Base-by-base conservation (phyloP, 2,888 invertebrate genomes). In the Pachycephus smyrnensis region DNA sequence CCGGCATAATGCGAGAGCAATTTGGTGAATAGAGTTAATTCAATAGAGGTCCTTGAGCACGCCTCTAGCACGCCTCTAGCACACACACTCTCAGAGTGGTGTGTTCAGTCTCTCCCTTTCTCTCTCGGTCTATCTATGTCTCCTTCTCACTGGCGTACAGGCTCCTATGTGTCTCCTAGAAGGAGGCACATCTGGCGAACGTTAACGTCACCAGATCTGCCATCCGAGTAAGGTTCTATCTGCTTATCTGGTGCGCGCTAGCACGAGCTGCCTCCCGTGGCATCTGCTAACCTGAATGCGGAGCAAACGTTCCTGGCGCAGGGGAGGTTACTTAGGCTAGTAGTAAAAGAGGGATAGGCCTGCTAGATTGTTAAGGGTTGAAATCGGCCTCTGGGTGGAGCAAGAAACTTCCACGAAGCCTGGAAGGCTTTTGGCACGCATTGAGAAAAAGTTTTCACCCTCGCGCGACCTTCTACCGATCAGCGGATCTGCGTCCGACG, bases 1-100 rank as follows among this genome's bases (percentile, higher is more conserved):
- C 86, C 84, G 73, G 87, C 88, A 87, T 88, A 88, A 88, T 87
- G 85, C 84, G 84, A 86, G 86, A 86, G 86, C 88, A 88, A 87
- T 88, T 87, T 88, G 82, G 84, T 85, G 86, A 87, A 87, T 88
- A 85, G 84, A 87, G 86, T 88, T 87, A 86, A 88, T 88, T 88
- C 85, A 84, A 86, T 87, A 84, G 84, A 83, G 83, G 82, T 83
- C 77, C 87, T 87, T 84, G 83, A 86, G 86, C 84, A 85, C 86
- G 84, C 83, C 84, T 33, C 35, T 74, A 86, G 86, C 84, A 85
- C 86, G 84, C 83, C 84, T 33, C 35, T 74, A 74, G 36, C 74
- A 30, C 30, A 32, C 73, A 23, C 30, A 30, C 71, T 11, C 71
- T 23, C 30, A 3, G 71, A 30, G 3, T 12, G 71, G 23, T 23